phyloP scores from a whole-genome alignment of 2,797 vertebrate species.

The Helicolenus hilgendorfi region DNA sequence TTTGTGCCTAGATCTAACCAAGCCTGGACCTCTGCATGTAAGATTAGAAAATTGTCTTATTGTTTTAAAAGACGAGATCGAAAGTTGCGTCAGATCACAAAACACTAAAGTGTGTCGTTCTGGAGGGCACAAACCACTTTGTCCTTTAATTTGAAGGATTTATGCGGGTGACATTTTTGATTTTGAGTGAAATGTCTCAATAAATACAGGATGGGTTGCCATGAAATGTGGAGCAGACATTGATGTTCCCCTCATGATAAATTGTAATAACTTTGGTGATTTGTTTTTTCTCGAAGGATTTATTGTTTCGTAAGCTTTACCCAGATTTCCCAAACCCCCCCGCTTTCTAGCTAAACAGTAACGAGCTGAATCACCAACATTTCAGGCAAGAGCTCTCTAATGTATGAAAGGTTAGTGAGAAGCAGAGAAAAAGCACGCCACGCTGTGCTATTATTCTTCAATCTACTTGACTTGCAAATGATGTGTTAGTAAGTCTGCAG shows the following conservation, averaged over 20 bases:
- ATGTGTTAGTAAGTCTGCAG: slow-evolving; percentile 26
- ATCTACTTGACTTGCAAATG: slow-evolving; percentile 68
- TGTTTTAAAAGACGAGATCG: neutral
- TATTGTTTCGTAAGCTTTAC: slow-evolving; percentile 25
- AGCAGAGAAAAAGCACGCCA: slow-evolving; percentile 30
- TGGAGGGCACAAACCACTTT: neutral
- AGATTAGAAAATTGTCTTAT: neutral
- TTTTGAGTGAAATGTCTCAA: neutral
- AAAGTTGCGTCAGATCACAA: neutral
- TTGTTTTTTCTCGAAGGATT: neutral
- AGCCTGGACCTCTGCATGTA: neutral
- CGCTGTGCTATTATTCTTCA: slow-evolving; percentile 53
- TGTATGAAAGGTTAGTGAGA: slow-evolving; percentile 24
- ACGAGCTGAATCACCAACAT: slow-evolving; percentile 35
- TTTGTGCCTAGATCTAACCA: neutral
- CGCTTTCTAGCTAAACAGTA: slow-evolving; percentile 26
- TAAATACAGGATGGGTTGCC: neutral
- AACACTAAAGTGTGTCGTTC: neutral
- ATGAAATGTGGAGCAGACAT: neutral
- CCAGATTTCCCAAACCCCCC: neutral
- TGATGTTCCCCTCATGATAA: neutral
- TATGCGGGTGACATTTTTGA: neutral
- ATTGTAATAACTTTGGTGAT: neutral
- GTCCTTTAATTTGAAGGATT: neutral
- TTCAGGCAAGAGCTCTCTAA: slow-evolving; percentile 38